Percentiles rank a stretch among this genome's conserved stretches.
phyloP scores from a whole-genome alignment of 2,797 vertebrate genomes.

The Parauchenoglanis punctatus region DNA sequence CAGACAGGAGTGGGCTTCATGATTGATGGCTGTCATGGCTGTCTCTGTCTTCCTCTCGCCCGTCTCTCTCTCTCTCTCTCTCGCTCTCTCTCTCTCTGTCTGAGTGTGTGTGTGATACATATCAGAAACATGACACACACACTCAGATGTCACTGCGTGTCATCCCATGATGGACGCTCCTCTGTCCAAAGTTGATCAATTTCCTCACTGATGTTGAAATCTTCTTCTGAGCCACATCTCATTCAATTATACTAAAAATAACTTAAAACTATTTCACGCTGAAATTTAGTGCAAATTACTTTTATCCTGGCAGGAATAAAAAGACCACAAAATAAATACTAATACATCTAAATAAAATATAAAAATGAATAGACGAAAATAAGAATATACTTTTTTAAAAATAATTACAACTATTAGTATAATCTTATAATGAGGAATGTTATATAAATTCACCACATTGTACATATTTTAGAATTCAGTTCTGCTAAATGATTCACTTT shows the following conservation, averaged over 20 bases:
- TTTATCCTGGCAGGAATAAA: neutral
- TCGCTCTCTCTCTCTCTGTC: neutral
- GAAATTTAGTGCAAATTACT: neutral
- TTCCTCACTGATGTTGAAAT: neutral
- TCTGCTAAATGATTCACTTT: too few relatives aligned
- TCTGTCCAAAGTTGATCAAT: neutral
- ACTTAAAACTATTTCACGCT: neutral
- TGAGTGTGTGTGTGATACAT: neutral
- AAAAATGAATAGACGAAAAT: neutral
- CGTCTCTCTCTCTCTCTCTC: neutral
- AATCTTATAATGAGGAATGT: neutral
- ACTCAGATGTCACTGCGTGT: neutral
- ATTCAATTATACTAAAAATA: neutral
- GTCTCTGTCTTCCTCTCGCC: neutral
- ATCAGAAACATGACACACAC: neutral
- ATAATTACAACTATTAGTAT: too few relatives aligned
- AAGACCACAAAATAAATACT: neutral
- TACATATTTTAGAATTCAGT: neutral
- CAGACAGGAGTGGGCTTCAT: slow-evolving; percentile 40
- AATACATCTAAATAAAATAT: neutral
- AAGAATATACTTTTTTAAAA: too few relatives aligned
- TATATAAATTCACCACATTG: neutral
- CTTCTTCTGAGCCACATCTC: neutral
- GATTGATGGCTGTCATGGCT: slow-evolving; percentile 52
- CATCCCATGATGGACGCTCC: neutral